Base-by-base conservation (phyloP, 1,140 invertebrate species). In the Acromyrmex charruanus region DNA sequence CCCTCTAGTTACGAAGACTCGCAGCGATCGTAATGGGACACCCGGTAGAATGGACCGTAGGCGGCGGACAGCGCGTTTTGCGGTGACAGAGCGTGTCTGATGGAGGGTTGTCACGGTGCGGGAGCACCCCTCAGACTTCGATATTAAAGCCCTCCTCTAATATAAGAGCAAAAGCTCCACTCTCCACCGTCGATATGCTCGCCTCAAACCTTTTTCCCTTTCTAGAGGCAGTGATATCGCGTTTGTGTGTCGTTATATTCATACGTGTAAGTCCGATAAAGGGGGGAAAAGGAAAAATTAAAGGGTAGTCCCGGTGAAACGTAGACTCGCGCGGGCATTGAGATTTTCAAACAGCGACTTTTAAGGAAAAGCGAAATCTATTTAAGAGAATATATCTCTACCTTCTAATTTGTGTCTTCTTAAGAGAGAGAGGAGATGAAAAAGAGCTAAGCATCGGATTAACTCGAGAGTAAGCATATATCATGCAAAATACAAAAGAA, bases 71-170 rank as follows among this genome's bases (percentile, higher is more conserved):
- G 91, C 92, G 93, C 92, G 93, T 94, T 94, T 94, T 94, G 93
- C 93, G 94, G 94, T 94, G 94, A 94, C 94, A 94, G 93, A 94
- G 94, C 94, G 93, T 94, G 93, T 95, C 94, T 93, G 93, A 95
- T 94, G 93, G 93, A 94, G 94, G 93, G 92, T 93, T 93, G 94
- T 94, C 93, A 93, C 93, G 92, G 92, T 92, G 87, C 85, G 89
- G 93, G 91, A 93, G 89, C 93, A 93, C 93, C 93, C 94, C 92
- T 94, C 89, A 91, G 92, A 93, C 93, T 93, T 92, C 92, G 91
- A 94, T 94, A 94, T 94, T 94, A 94, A 94, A 94, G 92, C 92
- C 91, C 93, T 94, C 88, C 93, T 75, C 72, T 94, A 93, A 94
- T 94, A 94, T 94, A 93, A 94, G 92, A 94, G 93, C 92, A 91